Base-by-base conservation (phyloP, 2,888 invertebrate species). In the Fissipunctia ypsillon region DNA sequence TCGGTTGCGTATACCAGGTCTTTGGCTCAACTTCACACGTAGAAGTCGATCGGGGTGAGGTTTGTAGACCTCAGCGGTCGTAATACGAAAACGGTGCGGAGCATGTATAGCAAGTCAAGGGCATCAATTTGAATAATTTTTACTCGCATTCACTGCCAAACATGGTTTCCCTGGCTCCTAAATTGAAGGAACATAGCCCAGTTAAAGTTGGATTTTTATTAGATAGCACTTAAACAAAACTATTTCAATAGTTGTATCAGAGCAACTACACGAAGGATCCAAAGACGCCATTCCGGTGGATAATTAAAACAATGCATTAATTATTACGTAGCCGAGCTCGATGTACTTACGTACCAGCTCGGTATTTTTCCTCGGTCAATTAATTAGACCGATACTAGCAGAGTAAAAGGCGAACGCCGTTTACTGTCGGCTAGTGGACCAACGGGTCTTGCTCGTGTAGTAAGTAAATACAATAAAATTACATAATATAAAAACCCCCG, bases 291-390 rank as follows among this genome's bases (percentile, higher is more conserved):
- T 52, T 38, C 48, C 31, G 50, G 50, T 59, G 45, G 56, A 70
- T 28, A 70, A 76, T 76, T 59, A 52, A 80, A 67, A 71, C 56
- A 61, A 80, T 57, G 59, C 59, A 80, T 72, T 81, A 71, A 76
- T 76, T 52, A 67, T 69, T 50, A 56, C 22, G 25, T 5, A 28
- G 61, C 52, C 41, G 31, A 22, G 65, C 35, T 43, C 5, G 31
- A 1, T n/a, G 41, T 14, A 45, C 45, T 6, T 31, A 45, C 45
- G 31, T 9, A 31, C 45, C 16, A 35, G 59, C 41, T 14, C 31
- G 52, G 66, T 80, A 52, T 69, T 61, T 70, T 59, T 65, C 63
- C 52, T 76, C 65, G 28, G 35, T n/a, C 69, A 80, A 77, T 78
- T 67, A 81, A 80, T 80, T 56, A 69, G 50, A 65, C 48, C 52